These are phyloP conservation scores for Chrysotoxum bicinctum DNA, from an alignment of 2,888 invertebrate genomes.

Conservation along the genomic window DNA sequence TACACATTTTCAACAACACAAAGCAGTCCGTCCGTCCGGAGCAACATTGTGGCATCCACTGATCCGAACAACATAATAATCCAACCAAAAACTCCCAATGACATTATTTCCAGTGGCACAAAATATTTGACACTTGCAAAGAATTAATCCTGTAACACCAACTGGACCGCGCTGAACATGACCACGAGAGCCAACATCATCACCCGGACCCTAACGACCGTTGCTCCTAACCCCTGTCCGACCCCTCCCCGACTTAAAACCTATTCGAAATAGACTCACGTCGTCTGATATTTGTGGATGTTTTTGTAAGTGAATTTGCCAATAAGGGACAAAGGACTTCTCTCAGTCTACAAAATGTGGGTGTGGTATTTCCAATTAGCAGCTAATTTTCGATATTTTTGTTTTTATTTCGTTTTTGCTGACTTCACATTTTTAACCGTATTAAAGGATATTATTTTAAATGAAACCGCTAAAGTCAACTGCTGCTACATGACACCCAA, in stretches of 20 bases:
- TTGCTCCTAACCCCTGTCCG: neutral
- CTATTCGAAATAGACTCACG: slow-evolving; percentile 38
- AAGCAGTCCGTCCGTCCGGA: neutral
- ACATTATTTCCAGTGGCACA: slow-evolving; percentile 40
- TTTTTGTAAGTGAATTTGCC: slow-evolving; percentile 25
- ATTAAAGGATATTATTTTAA: slow-evolving; percentile 70
- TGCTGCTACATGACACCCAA: slow-evolving; percentile 57
- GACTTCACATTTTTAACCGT: slow-evolving; percentile 46
- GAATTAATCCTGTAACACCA: slow-evolving; percentile 57
- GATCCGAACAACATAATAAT: slow-evolving; percentile 30
- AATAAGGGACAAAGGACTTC: slow-evolving; percentile 8
- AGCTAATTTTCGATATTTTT: slow-evolving; percentile 61
- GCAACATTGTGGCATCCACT: neutral
- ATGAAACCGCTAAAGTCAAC: slow-evolving; percentile 64
- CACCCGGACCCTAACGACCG: slow-evolving; percentile 1
- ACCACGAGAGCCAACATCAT: slow-evolving; percentile 43
- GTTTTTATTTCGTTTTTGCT: neutral
- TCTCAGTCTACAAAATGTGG: slow-evolving; percentile 39
- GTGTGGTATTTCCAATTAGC: slow-evolving; percentile 70
- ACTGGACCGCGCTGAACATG: slow-evolving; percentile 50
- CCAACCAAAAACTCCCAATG: slow-evolving; percentile 28
- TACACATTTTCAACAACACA: slow-evolving; percentile 22
- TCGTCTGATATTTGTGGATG: slow-evolving; percentile 16
- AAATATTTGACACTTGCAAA: slow-evolving; percentile 45
- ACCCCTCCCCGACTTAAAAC: neutral